Percentiles rank a stretch among this genome's conserved stretches.
Conservation (phyloP, 2,888 invertebrate species). For the Cerastoderma edule region DNA sequence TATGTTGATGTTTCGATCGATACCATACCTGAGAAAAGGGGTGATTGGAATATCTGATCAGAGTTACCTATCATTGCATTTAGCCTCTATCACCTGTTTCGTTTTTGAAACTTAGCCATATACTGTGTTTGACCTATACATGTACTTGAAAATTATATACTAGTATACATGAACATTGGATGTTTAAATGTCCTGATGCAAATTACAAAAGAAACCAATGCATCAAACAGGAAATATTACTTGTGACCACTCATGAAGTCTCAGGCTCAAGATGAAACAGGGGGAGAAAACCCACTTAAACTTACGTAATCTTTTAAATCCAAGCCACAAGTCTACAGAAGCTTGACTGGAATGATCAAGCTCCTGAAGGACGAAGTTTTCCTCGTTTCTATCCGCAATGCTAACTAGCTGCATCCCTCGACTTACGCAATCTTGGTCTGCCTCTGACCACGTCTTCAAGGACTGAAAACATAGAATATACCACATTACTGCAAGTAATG, state of each 20-base stretch:
- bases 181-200: not conserved
- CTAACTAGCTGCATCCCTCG: constrained; percentile 61
- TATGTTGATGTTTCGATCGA: no score
- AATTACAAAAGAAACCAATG: not conserved
- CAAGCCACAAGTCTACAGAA: constrained; percentile 45
- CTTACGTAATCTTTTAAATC: constrained; percentile 48
- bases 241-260: not conserved
- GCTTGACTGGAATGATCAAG: constrained; percentile 28
- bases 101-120: no score
- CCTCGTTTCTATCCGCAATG: constrained; percentile 52
- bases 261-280: not conserved
- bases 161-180: not conserved
- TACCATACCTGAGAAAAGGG: no score
- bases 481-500: not conserved
- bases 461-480: constrained; percentile 4
- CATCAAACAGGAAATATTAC: not conserved
- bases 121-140: not conserved
- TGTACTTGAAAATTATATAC: not conserved
- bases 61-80: no score
- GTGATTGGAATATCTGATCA: no score
- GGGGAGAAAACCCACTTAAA: not conserved
- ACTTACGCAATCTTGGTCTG: constrained; percentile 53
- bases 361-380: constrained; percentile 42
- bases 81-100: no score
- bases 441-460: constrained; percentile 55